Evolutionary conservation across 2,797 vertebrate genomes (phyloP).

Genomic region (Argentina silus): DNA sequence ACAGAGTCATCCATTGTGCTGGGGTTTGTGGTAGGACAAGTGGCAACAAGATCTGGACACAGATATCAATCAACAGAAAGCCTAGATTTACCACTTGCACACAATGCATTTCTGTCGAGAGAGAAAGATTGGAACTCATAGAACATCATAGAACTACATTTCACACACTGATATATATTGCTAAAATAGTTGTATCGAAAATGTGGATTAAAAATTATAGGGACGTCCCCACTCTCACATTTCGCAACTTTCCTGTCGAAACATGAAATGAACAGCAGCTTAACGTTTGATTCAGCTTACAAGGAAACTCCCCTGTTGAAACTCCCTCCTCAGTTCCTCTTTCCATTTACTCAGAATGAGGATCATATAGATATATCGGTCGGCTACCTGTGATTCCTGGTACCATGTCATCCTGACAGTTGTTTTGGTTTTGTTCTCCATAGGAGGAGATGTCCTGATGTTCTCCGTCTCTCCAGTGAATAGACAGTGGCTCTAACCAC

Average conservation of each 20-base stretch:
- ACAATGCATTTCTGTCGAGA: neutral
- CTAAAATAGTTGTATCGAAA: neutral
- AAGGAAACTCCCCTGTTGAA: slow-evolving; percentile 5
- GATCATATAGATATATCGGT: neutral
- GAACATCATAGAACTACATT: neutral
- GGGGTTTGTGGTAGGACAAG: slow-evolving; percentile 8
- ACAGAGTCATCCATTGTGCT: slow-evolving; percentile 23
- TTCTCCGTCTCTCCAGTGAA: neutral
- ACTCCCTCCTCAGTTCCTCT: no score
- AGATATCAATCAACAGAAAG: slow-evolving; percentile 19
- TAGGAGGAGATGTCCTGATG: slow-evolving; percentile 20
- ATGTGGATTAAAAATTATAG: neutral
- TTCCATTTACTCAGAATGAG: neutral
- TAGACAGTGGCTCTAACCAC: neutral
- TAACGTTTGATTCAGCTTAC: neutral
- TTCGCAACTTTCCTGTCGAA: neutral
- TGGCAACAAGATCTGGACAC: slow-evolving; percentile 19
- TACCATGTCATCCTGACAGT: neutral
- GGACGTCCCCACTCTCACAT: neutral
- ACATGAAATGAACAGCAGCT: neutral
- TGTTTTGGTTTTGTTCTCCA: neutral
- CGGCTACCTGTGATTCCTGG: neutral
- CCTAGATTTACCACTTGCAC: neutral
- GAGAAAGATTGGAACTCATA: neutral
- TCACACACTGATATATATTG: neutral